phyloP scores from a whole-genome alignment of 2,888 invertebrate genomes.

The Rhyacophila evoluta region DNA sequence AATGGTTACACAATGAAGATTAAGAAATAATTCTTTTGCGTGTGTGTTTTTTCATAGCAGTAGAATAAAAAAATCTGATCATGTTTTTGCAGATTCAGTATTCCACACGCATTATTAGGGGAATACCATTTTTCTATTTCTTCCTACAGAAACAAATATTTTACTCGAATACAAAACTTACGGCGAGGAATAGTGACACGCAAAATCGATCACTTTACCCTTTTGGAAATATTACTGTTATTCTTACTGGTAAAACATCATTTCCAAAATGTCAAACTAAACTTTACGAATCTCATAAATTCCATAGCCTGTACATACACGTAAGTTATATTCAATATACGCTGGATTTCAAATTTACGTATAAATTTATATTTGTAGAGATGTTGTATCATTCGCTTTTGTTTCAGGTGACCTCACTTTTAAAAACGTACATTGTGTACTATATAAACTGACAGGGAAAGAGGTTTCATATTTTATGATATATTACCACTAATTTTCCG shows the following conservation, averaged over 20 bases:
- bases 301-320: neutral
- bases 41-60: no score
- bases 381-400: neutral
- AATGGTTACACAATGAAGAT: no score
- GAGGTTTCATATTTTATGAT: neutral
- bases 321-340: neutral
- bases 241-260: conserved; percentile 3
- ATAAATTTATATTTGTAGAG: neutral
- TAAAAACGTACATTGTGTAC: conserved; percentile 3
- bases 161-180: neutral
- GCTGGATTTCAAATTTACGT: neutral
- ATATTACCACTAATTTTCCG: neutral
- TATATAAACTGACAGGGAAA: neutral
- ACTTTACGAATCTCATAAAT: conserved; percentile 18
- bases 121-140: neutral
- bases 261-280: conserved; percentile 4
- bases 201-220: neutral
- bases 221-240: neutral
- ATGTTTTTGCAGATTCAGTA: no score
- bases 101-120: no score
- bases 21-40: no score
- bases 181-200: neutral
- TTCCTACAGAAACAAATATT: neutral
- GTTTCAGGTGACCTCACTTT: conserved; percentile 22
- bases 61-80: no score